Evolutionary conservation across 2,797 vertebrate genomes (phyloP), one percentile per base, ranked within the genome.

Genomic region (Hylomyscus alleni): DNA sequence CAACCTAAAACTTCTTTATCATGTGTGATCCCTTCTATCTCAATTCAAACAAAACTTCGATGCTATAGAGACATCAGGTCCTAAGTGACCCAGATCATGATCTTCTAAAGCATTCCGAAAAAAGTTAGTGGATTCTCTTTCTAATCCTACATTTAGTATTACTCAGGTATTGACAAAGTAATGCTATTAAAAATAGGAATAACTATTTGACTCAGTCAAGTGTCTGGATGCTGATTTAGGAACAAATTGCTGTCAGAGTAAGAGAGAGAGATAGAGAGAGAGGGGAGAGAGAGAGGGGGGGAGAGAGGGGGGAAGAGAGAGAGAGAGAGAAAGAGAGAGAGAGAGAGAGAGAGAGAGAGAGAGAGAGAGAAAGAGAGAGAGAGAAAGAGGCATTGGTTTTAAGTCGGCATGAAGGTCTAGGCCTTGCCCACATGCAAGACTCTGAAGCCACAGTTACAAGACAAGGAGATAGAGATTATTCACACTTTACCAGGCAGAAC

Each of bases 401-500:
- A 31, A 14, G 40, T 47, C n/a, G 87, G 58, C 40, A 37, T 0
- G 0, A 78, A 60, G 65, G 50, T 88, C 22, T 80, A 54, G 69
- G 78, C 40, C 90, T 93, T 44, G 75, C 31, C 50, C 34, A 31
- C 52, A 83, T 89, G 26, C 34, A 69, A 69, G 62, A 58, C 13
- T 81, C 65, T 65, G 44, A 34, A 52, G 89, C 19, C 81, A 92
- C 19, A n/a, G 67, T 22, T 31, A 29, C 31, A 83, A 37, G 50
- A n/a, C 47, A 89, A 40, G 72, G 50, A 77, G 47, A 73, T 67
- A 8, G 82, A 89, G 78, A 82, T 96, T 87, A 96, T 76, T 34
- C 29, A 52, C 29, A 88, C n/a, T 62, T 80, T 75, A 86, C 76
- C 76, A 80, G 86, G 80, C 93, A 87, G 93, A 97, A 87, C 86